A percentile compares a stretch with the other conserved stretches of the same genome.
These are phyloP conservation scores for Sclerodermus sp. DNA, from an alignment of 2,888 invertebrate genomes.

Conservation along the genomic window DNA sequence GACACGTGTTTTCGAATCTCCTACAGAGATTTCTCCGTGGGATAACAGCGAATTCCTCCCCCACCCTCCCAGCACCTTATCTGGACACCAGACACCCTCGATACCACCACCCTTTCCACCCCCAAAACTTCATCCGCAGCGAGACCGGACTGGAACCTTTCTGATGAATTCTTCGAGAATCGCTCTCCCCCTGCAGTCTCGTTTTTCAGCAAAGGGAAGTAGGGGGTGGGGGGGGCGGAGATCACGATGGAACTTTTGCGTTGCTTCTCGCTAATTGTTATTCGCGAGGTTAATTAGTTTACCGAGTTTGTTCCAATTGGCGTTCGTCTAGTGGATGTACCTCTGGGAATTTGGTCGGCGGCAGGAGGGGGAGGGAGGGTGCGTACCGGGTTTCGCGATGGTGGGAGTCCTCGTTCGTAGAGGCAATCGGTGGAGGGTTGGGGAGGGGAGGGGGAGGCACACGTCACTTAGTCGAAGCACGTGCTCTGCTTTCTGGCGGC, in stretches of 20 bases:
- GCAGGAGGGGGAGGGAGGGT: conserved; percentile 5
- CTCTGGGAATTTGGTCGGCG: conserved; percentile 1
- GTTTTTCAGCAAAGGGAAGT: no score
- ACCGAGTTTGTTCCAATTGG: background rate
- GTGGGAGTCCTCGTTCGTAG: conserved; percentile 14
- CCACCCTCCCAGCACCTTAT: no score
- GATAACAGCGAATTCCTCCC: conserved; percentile 18
- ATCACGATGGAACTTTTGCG: no score
- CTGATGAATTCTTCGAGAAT: no score
- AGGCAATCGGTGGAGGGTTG: conserved; percentile 18
- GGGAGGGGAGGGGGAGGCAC: conserved; percentile 38
- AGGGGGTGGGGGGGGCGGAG: no score
- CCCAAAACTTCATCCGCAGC: no score
- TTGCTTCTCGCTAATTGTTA: no score
- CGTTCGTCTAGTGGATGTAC: conserved; percentile 7
- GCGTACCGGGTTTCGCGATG: conserved; percentile 11
- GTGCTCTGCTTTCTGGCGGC: conserved; percentile 55
- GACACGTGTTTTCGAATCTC: conserved; percentile 55
- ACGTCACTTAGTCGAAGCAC: conserved; percentile 53
- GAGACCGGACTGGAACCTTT: no score
- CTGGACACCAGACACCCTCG: no score
- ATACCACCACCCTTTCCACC: no score
- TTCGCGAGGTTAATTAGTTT: no score
- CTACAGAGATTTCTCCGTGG: conserved; percentile 45
- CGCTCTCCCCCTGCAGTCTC: no score